Conservation (phyloP, 2,888 invertebrate species). For the Cylloceria caligata region DNA sequence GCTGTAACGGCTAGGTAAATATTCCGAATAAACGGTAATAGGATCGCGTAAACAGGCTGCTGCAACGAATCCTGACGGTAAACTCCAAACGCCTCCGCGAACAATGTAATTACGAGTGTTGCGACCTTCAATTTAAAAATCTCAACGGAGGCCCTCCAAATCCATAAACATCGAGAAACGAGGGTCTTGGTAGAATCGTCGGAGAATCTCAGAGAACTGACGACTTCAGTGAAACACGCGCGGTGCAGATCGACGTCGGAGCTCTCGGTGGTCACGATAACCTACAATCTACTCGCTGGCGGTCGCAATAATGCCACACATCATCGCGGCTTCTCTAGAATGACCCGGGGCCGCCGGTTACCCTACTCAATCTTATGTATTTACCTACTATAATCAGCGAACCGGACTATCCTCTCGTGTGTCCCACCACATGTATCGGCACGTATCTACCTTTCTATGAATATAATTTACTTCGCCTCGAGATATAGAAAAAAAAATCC, state of each 20-base stretch:
- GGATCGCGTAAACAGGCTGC: neutral
- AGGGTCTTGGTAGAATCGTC: slow-evolving; percentile 13
- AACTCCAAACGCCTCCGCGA: neutral
- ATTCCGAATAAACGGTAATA: slow-evolving; percentile 24
- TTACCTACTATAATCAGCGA: slow-evolving; percentile 69
- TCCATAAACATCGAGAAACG: slow-evolving; percentile 43
- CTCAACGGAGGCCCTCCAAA: slow-evolving; percentile 19
- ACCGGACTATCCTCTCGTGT: slow-evolving; percentile 49
- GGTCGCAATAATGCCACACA: slow-evolving; percentile 69
- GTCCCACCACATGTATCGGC: slow-evolving; percentile 42
- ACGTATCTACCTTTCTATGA: slow-evolving; percentile 45
- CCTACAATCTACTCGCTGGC: slow-evolving; percentile 63
- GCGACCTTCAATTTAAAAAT: slow-evolving; percentile 24
- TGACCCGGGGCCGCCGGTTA: slow-evolving; percentile 62
- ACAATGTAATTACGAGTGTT: slow-evolving; percentile 38
- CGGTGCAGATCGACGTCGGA: slow-evolving; percentile 26
- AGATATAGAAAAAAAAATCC: slow-evolving; percentile 28
- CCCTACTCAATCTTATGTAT: slow-evolving; percentile 67
- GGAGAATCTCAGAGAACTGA: slow-evolving; percentile 36
- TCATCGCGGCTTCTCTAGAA: slow-evolving; percentile 59
- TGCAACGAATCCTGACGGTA: slow-evolving; percentile 3
- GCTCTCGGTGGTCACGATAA: slow-evolving; percentile 58
- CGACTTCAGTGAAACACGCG: slow-evolving; percentile 35
- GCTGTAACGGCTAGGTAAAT: slow-evolving; percentile 1
- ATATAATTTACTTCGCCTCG: slow-evolving; percentile 56